A percentile compares a stretch with the other conserved stretches of the same genome.
These are phyloP conservation scores for Stenotaenia linearis DNA, from an alignment of 2,888 invertebrate species.

Conservation along the genomic window DNA sequence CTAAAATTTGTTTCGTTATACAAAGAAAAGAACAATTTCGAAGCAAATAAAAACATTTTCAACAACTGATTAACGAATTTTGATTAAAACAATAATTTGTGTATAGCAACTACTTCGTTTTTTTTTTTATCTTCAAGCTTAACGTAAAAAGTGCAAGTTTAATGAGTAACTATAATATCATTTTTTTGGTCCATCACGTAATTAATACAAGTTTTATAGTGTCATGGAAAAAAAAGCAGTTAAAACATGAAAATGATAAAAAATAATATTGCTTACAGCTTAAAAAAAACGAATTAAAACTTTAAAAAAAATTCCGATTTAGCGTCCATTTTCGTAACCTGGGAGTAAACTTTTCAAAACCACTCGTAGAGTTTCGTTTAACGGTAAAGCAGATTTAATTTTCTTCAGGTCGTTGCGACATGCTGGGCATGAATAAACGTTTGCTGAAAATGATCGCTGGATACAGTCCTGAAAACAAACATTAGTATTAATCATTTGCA, in stretches of 20 bases:
- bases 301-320: not conserved
- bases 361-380: conserved; percentile 56
- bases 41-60: too few species aligned
- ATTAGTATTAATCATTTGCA: too few species aligned
- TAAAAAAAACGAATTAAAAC: not conserved
- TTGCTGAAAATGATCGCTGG: conserved; percentile 60
- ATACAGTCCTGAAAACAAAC: conserved; percentile 57
- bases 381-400: conserved; percentile 49
- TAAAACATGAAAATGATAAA: not conserved
- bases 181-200: too few species aligned
- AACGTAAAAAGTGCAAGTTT: too few species aligned
- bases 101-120: too few species aligned
- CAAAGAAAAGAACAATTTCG: too few species aligned
- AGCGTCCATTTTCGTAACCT: conserved; percentile 58
- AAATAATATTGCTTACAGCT: not conserved
- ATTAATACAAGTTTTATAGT: not conserved
- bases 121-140: too few species aligned
- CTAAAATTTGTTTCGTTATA: too few species aligned
- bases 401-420: conserved; percentile 61
- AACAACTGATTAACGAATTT: too few species aligned
- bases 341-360: conserved; percentile 60
- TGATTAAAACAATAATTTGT: too few species aligned
- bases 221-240: not conserved
- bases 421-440: conserved; percentile 60
- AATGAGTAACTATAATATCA: too few species aligned